Base-by-base conservation (phyloP, 2,888 invertebrate species). In the Tethea ocularis region DNA sequence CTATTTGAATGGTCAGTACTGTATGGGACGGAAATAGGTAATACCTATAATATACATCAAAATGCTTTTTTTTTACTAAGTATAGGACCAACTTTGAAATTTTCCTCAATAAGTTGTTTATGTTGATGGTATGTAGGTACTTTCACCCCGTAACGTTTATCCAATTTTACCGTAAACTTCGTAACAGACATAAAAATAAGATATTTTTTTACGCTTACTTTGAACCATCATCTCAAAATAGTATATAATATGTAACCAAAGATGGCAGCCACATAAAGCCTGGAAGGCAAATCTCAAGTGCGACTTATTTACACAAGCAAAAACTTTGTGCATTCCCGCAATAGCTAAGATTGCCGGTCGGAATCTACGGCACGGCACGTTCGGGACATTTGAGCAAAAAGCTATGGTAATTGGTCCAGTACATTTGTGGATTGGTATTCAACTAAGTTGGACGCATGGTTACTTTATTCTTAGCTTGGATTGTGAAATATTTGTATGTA, bases 331-430 rank as follows among this genome's bases (percentile, higher is more conserved):
- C 11, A 20, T 33, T 20, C 20, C 29, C 29, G 20, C 20, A 22
- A 26, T 11, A 54, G 20, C 36, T 13, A 33, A 33, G 33, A 17
- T 54, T 33, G 29, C 20, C 33, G 57, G 61, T 63, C 61, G 61
- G 61, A 69, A 74, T 71, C 64, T 63, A 61, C 66, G 58, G 54
- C 57, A 53, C 60, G 68, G 74, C 81, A 82, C 81, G 81, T 78
- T 68, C 71, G 55, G 59, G 57, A 67, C 77, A 71, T 80, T 77
- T 69, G 64, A 63, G 65, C 71, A 66, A 69, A 74, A 75, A 74
- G 67, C 63, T 71, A 71, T 65, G 67, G 72, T 71, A 68, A 74
- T 75, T 71, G 67, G 71, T 70, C 61, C 64, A 54, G 54, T 33
- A 67, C 64, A 70, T 75, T 77, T 72, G 68, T 70, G 63, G 63